A percentile compares a stretch with the other conserved stretches of the same genome.
Evolutionary conservation across 1,140 invertebrate species (phyloP).

Genomic region (Steinernema feltiae): DNA sequence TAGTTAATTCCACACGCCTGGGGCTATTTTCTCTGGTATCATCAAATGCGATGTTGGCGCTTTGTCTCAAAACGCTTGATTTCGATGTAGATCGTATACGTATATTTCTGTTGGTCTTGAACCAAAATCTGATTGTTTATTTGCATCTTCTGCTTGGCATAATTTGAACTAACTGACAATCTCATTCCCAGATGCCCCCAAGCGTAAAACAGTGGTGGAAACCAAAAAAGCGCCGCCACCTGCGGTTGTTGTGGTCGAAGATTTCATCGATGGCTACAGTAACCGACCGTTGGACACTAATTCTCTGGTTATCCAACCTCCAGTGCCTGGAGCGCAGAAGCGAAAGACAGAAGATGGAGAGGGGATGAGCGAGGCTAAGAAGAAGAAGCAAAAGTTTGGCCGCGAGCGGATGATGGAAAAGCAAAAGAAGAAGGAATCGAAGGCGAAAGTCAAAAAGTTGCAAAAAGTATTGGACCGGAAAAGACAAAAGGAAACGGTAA

Average conservation of each 20-base stretch:
- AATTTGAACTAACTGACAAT: not conserved
- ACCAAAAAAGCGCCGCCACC: not conserved
- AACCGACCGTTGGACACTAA: not conserved
- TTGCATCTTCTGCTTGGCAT: not conserved
- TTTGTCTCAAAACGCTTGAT: too few relatives aligned
- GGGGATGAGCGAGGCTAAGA: not conserved
- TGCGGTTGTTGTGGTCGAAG: not conserved
- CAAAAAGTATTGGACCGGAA: not conserved
- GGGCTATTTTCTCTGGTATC: too few relatives aligned
- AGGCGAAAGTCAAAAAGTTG: not conserved
- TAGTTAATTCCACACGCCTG: too few relatives aligned
- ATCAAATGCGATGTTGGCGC: too few relatives aligned
- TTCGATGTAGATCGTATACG: too few relatives aligned
- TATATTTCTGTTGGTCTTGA: too few relatives aligned
- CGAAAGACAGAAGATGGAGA: not conserved
- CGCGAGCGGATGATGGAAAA: not conserved
- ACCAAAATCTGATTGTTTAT: too few relatives aligned
- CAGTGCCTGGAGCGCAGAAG: not conserved
- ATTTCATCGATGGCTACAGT: not conserved
- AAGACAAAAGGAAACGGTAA: slow-evolving; percentile 1
- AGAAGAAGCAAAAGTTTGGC: slow-evolving; percentile 4
- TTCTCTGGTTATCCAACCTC: not conserved
- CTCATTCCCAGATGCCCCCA: not conserved
- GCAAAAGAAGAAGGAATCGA: slow-evolving; percentile 10
- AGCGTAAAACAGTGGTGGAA: not conserved